These are phyloP conservation scores for Prochilodus magdalenae DNA, from an alignment of 2,113 vertebrate species.

Conservation along the genomic window DNA sequence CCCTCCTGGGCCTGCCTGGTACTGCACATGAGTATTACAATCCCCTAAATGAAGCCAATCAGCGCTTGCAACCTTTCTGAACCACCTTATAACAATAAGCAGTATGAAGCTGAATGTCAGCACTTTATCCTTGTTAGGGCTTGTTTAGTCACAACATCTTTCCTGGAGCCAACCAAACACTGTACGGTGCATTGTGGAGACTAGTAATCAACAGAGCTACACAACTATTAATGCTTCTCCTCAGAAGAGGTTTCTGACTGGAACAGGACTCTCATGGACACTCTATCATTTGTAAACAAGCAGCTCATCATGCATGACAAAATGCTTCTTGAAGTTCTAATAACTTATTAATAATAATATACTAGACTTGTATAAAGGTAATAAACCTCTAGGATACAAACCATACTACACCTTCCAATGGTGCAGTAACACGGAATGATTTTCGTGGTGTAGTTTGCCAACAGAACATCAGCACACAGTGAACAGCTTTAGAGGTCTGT, in stretches of 20 bases:
- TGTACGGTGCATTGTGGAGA: slow-evolving; percentile 51
- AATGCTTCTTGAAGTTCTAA: slow-evolving; percentile 33
- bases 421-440: slow-evolving; percentile 11
- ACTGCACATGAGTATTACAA: too few relatives aligned
- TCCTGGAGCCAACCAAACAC: slow-evolving; percentile 51
- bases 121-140: too few relatives aligned
- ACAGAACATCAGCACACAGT: slow-evolving; percentile 23
- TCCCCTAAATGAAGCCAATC: too few relatives aligned
- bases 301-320: too few relatives aligned
- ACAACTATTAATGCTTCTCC: slow-evolving; percentile 37
- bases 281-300: too few relatives aligned
- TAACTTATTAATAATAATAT: slow-evolving; percentile 40
- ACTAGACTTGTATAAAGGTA: slow-evolving; percentile 36
- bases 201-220: slow-evolving; percentile 42
- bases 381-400: slow-evolving; percentile 35
- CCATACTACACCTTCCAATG: slow-evolving; percentile 39
- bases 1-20: too few relatives aligned
- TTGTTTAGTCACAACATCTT: too few relatives aligned
- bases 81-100: too few relatives aligned
- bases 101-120: too few relatives aligned
- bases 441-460: slow-evolving; percentile 40
- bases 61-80: too few relatives aligned
- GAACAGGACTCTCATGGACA: too few relatives aligned
- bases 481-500: slow-evolving; percentile 20
- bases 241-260: background rate